These are phyloP conservation scores for Bombus huntii DNA, from an alignment of 1,140 invertebrate species.

Conservation along the genomic window DNA sequence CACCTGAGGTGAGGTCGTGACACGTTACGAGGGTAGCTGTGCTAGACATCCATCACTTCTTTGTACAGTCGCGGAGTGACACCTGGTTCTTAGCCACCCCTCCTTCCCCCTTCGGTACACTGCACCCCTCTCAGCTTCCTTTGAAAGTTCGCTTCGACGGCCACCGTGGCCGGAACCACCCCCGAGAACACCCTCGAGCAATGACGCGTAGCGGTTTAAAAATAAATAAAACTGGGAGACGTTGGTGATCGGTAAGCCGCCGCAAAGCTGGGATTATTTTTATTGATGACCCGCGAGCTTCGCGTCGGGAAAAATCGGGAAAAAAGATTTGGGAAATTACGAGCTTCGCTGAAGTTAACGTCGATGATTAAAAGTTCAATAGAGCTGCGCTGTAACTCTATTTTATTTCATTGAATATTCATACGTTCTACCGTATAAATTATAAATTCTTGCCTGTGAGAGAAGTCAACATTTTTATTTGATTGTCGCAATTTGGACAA, in stretches of 20 bases:
- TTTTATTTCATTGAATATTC: background rate
- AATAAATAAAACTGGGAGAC: conserved; percentile 55
- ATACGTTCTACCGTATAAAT: too few species aligned
- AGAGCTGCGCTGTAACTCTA: background rate
- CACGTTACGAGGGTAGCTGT: conserved; percentile 70
- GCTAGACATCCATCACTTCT: conserved; percentile 74
- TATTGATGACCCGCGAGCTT: conserved; percentile 57
- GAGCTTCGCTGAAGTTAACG: background rate
- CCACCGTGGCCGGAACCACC: conserved; percentile 47
- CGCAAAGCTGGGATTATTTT: conserved; percentile 64
- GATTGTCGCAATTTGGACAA: background rate
- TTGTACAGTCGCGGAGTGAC: conserved; percentile 71
- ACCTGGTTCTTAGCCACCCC: conserved; percentile 69
- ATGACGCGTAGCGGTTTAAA: conserved; percentile 42
- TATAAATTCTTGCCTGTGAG: too few species aligned
- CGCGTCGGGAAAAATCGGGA: conserved; percentile 7
- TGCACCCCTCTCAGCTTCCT: conserved; percentile 56
- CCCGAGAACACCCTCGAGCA: conserved; percentile 44
- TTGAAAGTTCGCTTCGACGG: conserved; percentile 51
- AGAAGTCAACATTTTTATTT: background rate
- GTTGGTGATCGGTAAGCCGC: conserved; percentile 35
- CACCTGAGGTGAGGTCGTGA: conserved; percentile 73
- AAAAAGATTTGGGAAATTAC: conserved; percentile 19
- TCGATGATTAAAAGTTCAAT: background rate
- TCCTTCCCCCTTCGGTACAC: conserved; percentile 27